Evolutionary conservation across 2,888 invertebrate genomes (phyloP), one percentile per base, ranked within the genome.

Genomic region (Hofmannophila pseudospretella): DNA sequence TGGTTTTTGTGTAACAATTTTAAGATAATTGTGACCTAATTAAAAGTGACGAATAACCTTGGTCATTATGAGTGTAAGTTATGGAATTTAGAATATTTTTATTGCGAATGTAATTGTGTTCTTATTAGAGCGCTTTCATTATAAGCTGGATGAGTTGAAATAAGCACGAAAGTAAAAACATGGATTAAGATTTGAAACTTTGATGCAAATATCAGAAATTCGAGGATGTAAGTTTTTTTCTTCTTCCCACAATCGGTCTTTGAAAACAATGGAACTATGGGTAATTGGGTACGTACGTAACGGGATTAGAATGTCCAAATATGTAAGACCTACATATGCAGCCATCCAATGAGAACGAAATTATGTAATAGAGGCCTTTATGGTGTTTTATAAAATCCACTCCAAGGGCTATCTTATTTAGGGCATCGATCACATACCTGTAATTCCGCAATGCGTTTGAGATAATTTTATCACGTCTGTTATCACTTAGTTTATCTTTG

Each of bases 241-340:
- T 16, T 16, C 16, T 16, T 4, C 3, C 3, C 16, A 16, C 16
- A 16, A 4, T 16, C 16, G 16, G 16, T 16, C 16, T 16, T 16
- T 16, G 16, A 47, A 44, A 47, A 46, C 42, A 51, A 47, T 45
- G 38, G n/a, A n/a, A n/a, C n/a, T n/a, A n/a, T n/a, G n/a, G n/a
- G n/a, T n/a, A n/a, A n/a, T n/a, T n/a, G n/a, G 44, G 45, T 43
- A 46, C 44, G 44, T 44, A 43, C 44, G 49, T 52, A 53, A 54
- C 49, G 39, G 51, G 54, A 64, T 58, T 49, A 57, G 51, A 65
- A 68, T 74, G 67, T 70, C 66, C 57, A 70, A 72, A 74, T 66
- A 60, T 56, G 59, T 64, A 53, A 67, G 70, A 56, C 74, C 78
- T 69, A 77, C 58, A 68, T 81, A 65, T 42, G 65, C 70, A 75